Base-by-base conservation (phyloP, 2,113 vertebrate species). In the Tamias sibiricus region DNA sequence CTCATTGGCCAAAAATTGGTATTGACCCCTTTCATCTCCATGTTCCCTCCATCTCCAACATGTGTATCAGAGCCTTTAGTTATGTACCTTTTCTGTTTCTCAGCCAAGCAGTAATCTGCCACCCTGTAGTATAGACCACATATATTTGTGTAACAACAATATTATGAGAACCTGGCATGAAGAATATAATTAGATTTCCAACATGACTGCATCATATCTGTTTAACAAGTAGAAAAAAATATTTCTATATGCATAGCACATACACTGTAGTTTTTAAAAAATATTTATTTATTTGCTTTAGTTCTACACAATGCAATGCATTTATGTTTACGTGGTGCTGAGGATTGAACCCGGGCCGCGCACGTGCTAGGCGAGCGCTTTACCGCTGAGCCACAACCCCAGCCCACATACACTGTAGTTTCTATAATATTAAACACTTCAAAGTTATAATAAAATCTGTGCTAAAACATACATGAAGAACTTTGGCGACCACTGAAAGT, bases 361-460 rank as follows among this genome's bases (percentile, higher is more conserved):
- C n/a, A n/a, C n/a, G n/a, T n/a, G n/a, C n/a, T n/a, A n/a, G n/a
- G n/a, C n/a, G n/a, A n/a, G n/a, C n/a, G n/a, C n/a, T n/a, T n/a
- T n/a, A n/a, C n/a, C n/a, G n/a, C n/a, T n/a, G n/a, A n/a, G n/a
- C n/a, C n/a, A n/a, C n/a, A n/a, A n/a, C n/a, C n/a, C n/a, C n/a
- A n/a, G n/a, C n/a, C n/a, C 74, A 95, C 57, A 84, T 76, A 44
- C 4, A 83, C 57, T 93, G 49, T 44, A 94, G 89, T 89, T 96
- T 89, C 93, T 90, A 64, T 93, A 94, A 42, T 80, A 89, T 83
- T 81, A 93, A 93, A 91, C 74, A 93, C 42, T 96, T 96, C n/a
- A 75, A 94, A 96, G 82, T 96, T 92, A 94, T 47, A 90, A 82
- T 80, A 79, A 86, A 96, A 93, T 95, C 64, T 86, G 54, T 95